Percentiles rank a stretch among this genome's conserved stretches.
Evolutionary conservation across 2,113 vertebrate species (phyloP).

Genomic region (Catharus bicknelli): DNA sequence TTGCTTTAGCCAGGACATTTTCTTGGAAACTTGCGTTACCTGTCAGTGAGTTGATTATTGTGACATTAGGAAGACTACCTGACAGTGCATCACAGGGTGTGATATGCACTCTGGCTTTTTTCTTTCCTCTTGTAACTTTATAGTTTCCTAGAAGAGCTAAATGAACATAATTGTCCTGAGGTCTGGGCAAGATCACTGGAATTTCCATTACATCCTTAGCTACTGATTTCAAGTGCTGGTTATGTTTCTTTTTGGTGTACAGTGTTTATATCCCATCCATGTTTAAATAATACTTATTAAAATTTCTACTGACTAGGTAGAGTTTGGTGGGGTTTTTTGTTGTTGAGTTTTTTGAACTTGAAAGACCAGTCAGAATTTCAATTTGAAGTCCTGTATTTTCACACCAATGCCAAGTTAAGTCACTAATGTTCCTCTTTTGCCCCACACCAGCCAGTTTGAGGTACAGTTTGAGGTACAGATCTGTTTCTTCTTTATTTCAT

Average conservation of each 20-base stretch:
- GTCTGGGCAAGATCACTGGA: background rate
- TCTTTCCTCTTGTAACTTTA: background rate
- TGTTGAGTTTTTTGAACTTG: background rate
- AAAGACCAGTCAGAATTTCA: background rate
- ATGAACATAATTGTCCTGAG: background rate
- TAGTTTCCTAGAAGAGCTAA: background rate
- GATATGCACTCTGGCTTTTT: background rate
- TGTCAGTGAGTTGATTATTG: conserved; percentile 37
- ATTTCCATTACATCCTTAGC: background rate
- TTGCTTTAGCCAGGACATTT: conserved; percentile 12
- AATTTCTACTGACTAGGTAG: background rate
- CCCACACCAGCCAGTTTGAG: fast-evolving
- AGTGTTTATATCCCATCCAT: background rate
- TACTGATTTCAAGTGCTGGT: background rate
- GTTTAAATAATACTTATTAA: background rate
- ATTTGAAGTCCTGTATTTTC: background rate
- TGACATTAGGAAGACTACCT: conserved; percentile 56
- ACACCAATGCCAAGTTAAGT: background rate
- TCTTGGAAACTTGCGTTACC: conserved; percentile 21
- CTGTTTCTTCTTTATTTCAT: background rate
- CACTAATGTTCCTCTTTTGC: background rate
- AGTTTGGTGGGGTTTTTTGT: background rate
- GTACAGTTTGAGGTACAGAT: background rate
- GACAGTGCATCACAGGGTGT: background rate
- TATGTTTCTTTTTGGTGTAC: background rate